Base-by-base conservation (phyloP, 92 coral and sea anemone species). In the Epizoanthus illoricatus region DNA sequence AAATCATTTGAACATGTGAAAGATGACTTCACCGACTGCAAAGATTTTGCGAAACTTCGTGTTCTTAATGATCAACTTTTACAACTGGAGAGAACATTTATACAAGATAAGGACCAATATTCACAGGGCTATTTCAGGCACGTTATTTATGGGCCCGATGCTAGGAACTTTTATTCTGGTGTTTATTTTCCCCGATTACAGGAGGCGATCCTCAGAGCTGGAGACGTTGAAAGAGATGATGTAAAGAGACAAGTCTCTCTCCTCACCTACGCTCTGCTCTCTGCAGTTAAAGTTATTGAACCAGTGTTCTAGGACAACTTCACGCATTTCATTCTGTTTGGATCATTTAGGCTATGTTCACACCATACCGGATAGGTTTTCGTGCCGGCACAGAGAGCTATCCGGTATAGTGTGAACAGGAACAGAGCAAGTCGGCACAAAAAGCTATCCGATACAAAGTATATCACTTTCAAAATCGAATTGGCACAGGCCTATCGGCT, bases 61-160 rank as follows among this genome's bases (percentile, higher is more conserved):
- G 75, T 85, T 57, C 42, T 96, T 28, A 96, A 96, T 69, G 95
- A 96, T 63, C 99, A 96, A 75, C 75, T 96, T 78, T 66, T 86
- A 23, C 86, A 87, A 39, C 75, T 96, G 6, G 99, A 96, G 64
- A 95, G 91, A 69, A 89, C 93, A 20, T 96, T 94, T 65, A 85
- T 96, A 6, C 83, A 89, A 24, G 84, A 91, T 21, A 40, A 74
- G 42, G 91, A 86, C 15, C 56, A 56, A 54, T 73, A 80, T 39
- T 72, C 81, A 12, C 91, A 85, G 11, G 43, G 71, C 45, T 80
- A 64, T n/a, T 86, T 93, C 64, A 83, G 89, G 60, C 91, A 93
- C 24, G 94, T 93, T 28, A 70, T 93, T 21, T 93, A 80, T 23
- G 94, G 92, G 42, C 91, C 91, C 0, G 78, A 86, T 61, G 62